Base-by-base conservation (phyloP, 2,888 invertebrate species). In the Chloroclysta siterata region DNA sequence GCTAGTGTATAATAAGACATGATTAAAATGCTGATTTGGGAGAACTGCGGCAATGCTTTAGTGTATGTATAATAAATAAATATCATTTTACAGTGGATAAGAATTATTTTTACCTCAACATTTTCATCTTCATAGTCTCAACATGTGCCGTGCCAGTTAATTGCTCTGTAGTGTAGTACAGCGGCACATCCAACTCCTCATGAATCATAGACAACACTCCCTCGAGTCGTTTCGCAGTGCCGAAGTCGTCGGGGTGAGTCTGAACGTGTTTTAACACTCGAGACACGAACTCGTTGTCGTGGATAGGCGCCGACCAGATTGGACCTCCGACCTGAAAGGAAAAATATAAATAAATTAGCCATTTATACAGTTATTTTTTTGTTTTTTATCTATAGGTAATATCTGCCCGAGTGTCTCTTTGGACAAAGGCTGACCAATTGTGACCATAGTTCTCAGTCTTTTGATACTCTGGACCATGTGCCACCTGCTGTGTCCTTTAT, bases 261-360 rank as follows among this genome's bases (percentile, higher is more conserved):
- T 90, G 83, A 7, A 94, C 90, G 46, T 88, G 83, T 0, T 77
- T 68, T 0, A 98, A 81, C 7, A 99, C 93, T 48, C 94, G 89
- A 0, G 92, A 79, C 0, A 99, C 95, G 88, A 99, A 99, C 0
- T 90, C 83, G 51, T 91, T 88, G 73, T 97, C 95, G 85, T 99
- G 98, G 46, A 99, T 94, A 0, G 96, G 96, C 0, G 95, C 97
- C 0, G 96, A 94, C 98, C 99, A 99, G 72, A 99, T 96, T 0
- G 99, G 99, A 0, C 99, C 99, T 10, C 98, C 98, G 72, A 98
- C 85, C 96, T 97, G 85, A 83, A 65, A 60, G 42, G 33, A 6
- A 14, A 41, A 48, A 5, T 22, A 22, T 22, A 22, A 22, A 22
- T 22, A 22, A 22, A 22, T n/a, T n/a, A n/a, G n/a, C n/a, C n/a